phyloP scores from a whole-genome alignment of 2,113 vertebrate genomes.

The Pipa parva region DNA sequence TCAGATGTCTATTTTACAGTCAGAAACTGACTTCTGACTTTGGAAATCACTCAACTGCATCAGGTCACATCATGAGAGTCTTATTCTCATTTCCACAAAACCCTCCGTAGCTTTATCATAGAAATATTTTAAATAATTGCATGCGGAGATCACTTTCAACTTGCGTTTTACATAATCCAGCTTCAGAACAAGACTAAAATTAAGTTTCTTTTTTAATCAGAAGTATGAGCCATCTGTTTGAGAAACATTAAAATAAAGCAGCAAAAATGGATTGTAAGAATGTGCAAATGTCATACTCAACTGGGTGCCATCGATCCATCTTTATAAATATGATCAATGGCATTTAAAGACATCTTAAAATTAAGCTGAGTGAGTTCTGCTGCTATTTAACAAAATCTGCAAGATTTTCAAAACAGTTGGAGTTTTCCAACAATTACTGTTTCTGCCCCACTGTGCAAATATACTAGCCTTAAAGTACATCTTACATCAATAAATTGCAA shows the following conservation, averaged over 20 bases:
- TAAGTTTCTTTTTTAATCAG: slow-evolving; percentile 35
- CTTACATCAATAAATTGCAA: slow-evolving; percentile 21
- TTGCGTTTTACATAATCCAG: slow-evolving; percentile 49
- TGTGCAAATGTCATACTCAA: slow-evolving; percentile 15
- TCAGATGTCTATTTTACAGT: slow-evolving; percentile 78
- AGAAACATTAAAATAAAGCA: slow-evolving; percentile 31
- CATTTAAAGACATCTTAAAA: not conserved
- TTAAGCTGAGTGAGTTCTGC: not conserved
- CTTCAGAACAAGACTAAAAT: slow-evolving; percentile 50
- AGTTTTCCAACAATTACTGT: not conserved
- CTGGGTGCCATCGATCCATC: not conserved
- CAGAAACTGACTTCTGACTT: slow-evolving; percentile 68
- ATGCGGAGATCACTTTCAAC: slow-evolving; percentile 54
- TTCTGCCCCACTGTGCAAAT: slow-evolving; percentile 20
- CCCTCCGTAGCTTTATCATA: slow-evolving; percentile 54
- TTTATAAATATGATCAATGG: slow-evolving; percentile 8
- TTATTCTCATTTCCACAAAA: slow-evolving; percentile 58
- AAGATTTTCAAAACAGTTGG: slow-evolving; percentile 2
- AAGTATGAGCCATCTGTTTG: slow-evolving; percentile 32
- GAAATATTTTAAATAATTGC: slow-evolving; percentile 55
- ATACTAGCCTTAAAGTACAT: slow-evolving; percentile 22
- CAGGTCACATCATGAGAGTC: slow-evolving; percentile 64
- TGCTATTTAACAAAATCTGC: slow-evolving; percentile 5
- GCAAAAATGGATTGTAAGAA: slow-evolving; percentile 30
- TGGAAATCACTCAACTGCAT: slow-evolving; percentile 64